Conservation (phyloP, 2,888 invertebrate species). For the Synanthedon tipuliformis region DNA sequence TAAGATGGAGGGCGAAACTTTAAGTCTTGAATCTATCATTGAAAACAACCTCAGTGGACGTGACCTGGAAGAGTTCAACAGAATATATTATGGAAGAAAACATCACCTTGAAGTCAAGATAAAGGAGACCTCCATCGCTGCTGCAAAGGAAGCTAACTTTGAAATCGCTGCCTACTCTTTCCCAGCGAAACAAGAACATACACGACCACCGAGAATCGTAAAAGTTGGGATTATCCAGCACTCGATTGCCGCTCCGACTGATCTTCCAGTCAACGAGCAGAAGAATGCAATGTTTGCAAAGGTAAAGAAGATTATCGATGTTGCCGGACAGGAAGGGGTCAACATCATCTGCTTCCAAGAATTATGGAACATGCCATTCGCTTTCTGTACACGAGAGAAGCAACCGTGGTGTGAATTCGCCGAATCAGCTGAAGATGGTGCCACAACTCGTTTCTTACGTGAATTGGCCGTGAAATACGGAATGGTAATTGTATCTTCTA, state of each 20-base stretch:
- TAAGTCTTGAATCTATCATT: slow-evolving; percentile 51
- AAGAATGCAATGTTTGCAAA: slow-evolving; percentile 83
- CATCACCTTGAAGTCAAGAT: slow-evolving; percentile 44
- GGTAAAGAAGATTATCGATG: slow-evolving; percentile 81
- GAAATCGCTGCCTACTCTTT: slow-evolving; percentile 58
- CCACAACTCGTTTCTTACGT: slow-evolving; percentile 85
- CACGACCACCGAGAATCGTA: slow-evolving; percentile 79
- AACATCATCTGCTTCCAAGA: slow-evolving; percentile 97
- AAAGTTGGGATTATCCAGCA: slow-evolving; percentile 92
- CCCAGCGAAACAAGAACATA: slow-evolving; percentile 57
- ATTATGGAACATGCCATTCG: slow-evolving; percentile 99
- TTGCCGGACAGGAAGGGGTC: slow-evolving; percentile 84
- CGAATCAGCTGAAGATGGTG: slow-evolving; percentile 90
- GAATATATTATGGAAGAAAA: slow-evolving; percentile 55
- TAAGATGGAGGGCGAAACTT: slow-evolving; percentile 55
- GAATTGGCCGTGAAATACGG: slow-evolving; percentile 84
- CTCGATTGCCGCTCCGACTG: slow-evolving; percentile 82
- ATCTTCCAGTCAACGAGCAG: slow-evolving; percentile 81
- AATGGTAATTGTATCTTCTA: slow-evolving; percentile 96
- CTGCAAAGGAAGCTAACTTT: slow-evolving; percentile 71
- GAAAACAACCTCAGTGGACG: slow-evolving; percentile 51
- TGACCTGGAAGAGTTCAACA: slow-evolving; percentile 58
- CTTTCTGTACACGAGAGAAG: slow-evolving; percentile 97
- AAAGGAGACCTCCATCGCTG: slow-evolving; percentile 57
- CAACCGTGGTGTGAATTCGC: slow-evolving; percentile 98